A percentile compares a stretch with the other conserved stretches of the same genome.
Conservation (phyloP, 2,113 vertebrate species). For the Caranx melampygus region DNA sequence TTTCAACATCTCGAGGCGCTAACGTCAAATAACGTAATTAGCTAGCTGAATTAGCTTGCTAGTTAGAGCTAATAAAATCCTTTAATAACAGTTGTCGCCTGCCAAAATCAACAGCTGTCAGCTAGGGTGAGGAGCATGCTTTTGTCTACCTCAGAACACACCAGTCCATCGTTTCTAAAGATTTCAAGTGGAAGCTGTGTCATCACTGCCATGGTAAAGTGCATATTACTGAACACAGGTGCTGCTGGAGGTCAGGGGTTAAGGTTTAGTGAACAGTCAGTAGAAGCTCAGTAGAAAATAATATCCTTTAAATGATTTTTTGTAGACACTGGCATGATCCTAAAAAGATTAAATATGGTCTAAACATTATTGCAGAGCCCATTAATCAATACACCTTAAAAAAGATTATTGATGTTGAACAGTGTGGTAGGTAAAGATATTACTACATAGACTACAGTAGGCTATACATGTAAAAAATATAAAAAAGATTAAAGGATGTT, state of each 20-base stretch:
- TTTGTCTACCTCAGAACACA: constrained; percentile 1
- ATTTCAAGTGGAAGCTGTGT: not conserved
- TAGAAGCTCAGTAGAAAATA: not conserved
- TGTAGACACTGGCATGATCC: not conserved
- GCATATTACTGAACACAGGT: not conserved
- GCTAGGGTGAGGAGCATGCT: not conserved
- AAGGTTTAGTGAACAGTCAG: not conserved
- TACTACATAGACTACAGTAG: not conserved
- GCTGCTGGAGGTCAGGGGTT: not conserved
- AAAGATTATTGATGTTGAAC: not conserved
- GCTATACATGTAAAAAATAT: not conserved
- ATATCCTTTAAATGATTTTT: not conserved
- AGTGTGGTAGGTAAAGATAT: not conserved
- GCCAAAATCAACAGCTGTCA: no score
- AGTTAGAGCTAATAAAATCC: not conserved
- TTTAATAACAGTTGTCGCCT: not conserved
- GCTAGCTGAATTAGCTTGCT: not conserved
- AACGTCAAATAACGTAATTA: no score
- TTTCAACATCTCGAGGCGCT: not conserved
- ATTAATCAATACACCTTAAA: not conserved
- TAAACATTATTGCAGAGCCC: not conserved
- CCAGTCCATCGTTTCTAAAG: not conserved
- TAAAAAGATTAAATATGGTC: not conserved
- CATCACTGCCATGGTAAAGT: not conserved
- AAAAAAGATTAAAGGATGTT: not conserved